Evolutionary conservation across 2,113 vertebrate species (phyloP).

Genomic region (Ranitomeya variabilis): DNA sequence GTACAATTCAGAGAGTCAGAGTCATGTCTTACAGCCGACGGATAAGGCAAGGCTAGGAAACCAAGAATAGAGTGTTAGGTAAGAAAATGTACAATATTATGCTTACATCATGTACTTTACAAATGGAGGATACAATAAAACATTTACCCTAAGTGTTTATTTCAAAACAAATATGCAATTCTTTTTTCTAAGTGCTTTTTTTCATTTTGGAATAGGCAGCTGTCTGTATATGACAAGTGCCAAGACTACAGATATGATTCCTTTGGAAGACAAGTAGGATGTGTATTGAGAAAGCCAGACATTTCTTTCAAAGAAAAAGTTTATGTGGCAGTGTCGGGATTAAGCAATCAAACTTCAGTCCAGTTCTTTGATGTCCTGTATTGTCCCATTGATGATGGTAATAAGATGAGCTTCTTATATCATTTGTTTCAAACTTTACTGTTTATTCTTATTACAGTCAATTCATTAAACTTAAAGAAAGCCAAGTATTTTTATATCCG

Average conservation of each 20-base stretch:
- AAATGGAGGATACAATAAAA: neutral
- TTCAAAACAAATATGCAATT: no score
- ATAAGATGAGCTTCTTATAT: slow-evolving; percentile 25
- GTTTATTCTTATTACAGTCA: no score
- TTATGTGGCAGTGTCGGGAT: slow-evolving; percentile 63
- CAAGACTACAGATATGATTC: slow-evolving; percentile 59
- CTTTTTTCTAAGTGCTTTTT: neutral
- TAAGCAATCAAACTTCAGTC: slow-evolving; percentile 51
- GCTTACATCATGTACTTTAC: no score
- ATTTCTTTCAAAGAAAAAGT: fast-evolving
- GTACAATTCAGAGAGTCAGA: no score
- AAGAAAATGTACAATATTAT: no score
- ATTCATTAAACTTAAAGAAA: no score
- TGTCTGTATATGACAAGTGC: neutral
- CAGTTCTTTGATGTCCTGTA: slow-evolving; percentile 46
- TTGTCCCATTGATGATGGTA: slow-evolving; percentile 43
- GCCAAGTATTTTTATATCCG: no score
- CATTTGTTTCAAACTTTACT: neutral
- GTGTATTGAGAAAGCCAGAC: slow-evolving; percentile 55
- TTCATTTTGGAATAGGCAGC: slow-evolving; percentile 17
- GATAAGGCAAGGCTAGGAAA: no score
- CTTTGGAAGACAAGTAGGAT: slow-evolving; percentile 59
- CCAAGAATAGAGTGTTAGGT: no score
- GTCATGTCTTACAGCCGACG: no score
- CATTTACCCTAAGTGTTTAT: neutral